A percentile compares a stretch with the other conserved stretches of the same genome.
Evolutionary conservation across 2,113 vertebrate species (phyloP).

Genomic region (Glaucomys volans): DNA sequence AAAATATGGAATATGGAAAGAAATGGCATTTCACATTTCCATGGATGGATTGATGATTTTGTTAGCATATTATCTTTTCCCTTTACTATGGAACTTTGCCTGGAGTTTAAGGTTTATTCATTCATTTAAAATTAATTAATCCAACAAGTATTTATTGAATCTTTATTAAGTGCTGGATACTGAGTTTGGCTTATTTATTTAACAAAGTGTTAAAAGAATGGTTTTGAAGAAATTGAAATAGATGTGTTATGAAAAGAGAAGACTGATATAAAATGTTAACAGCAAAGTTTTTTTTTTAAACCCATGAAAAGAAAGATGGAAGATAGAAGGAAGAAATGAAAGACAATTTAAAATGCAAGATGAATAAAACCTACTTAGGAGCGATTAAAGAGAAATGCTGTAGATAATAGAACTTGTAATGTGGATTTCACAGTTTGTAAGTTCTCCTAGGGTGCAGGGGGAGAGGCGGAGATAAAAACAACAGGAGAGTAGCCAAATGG

Average conservation of each 20-base stretch:
- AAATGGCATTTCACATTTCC: not conserved
- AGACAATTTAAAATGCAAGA: not conserved
- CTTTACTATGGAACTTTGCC: not conserved
- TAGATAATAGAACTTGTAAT: not conserved
- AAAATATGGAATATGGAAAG: not conserved
- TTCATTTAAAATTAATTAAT: conserved; percentile 48
- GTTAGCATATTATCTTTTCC: conserved; percentile 5
- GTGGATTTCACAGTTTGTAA: not conserved
- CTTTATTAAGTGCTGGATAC: not conserved
- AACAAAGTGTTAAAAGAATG: not conserved
- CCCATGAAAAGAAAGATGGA: conserved; percentile 24
- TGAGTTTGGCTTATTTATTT: not conserved
- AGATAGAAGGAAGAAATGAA: not conserved
- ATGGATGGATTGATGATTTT: not conserved
- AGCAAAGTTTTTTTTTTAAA: not conserved
- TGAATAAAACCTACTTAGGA: not conserved
- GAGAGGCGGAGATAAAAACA: conserved; percentile 24
- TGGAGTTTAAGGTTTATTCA: conserved; percentile 29
- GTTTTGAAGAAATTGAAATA: not conserved
- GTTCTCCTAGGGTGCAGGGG: not conserved
- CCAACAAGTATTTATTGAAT: conserved; percentile 20
- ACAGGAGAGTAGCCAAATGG: not conserved
- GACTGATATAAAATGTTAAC: not conserved
- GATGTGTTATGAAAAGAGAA: not conserved
- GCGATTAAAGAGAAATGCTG: not conserved